Evolutionary conservation across 2,797 vertebrate genomes (phyloP).

Genomic region (Melanotaenia nigrans): DNA sequence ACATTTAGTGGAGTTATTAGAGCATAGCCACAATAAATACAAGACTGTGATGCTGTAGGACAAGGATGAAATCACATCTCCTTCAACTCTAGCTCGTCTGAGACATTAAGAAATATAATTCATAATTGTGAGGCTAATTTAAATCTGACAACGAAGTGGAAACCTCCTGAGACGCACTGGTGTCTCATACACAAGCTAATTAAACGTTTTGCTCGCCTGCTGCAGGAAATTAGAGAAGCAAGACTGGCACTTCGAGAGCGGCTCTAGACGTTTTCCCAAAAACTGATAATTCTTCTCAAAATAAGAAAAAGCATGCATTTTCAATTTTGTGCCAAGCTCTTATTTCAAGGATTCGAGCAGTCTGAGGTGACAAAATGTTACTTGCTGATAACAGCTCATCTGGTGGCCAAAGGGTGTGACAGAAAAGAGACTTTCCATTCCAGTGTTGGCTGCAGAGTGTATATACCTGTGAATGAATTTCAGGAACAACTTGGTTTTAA

Average conservation of each 20-base stretch:
- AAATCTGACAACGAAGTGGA: slow-evolving; percentile 7
- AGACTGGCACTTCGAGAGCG: slow-evolving; percentile 11
- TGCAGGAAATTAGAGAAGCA: slow-evolving; percentile 11
- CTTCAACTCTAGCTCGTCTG: slow-evolving; percentile 33
- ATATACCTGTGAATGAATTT: slow-evolving; percentile 42
- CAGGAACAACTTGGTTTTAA: slow-evolving; percentile 13
- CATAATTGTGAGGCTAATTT: slow-evolving; percentile 18
- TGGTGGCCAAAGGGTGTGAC: slow-evolving; percentile 39
- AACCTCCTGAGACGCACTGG: slow-evolving; percentile 9
- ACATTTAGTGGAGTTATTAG: background rate
- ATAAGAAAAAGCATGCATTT: slow-evolving; percentile 31
- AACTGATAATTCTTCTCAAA: slow-evolving; percentile 5
- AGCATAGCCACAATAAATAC: slow-evolving; percentile 9
- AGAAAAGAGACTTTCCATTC: slow-evolving; percentile 39
- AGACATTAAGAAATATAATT: slow-evolving; percentile 1
- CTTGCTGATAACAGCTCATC: slow-evolving; percentile 46
- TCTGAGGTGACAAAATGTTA: slow-evolving; percentile 28
- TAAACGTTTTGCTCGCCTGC: slow-evolving; percentile 25
- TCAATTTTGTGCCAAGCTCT: slow-evolving; percentile 25
- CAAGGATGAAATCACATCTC: slow-evolving; percentile 31
- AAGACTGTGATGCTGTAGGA: slow-evolving; percentile 49
- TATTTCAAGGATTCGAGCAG: slow-evolving; percentile 37
- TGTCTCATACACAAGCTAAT: slow-evolving; percentile 27
- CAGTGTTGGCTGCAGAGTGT: slow-evolving; percentile 26
- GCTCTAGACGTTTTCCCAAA: slow-evolving; percentile 20